Conservation (phyloP, 2,888 invertebrate genomes). For the Meganola albula region DNA sequence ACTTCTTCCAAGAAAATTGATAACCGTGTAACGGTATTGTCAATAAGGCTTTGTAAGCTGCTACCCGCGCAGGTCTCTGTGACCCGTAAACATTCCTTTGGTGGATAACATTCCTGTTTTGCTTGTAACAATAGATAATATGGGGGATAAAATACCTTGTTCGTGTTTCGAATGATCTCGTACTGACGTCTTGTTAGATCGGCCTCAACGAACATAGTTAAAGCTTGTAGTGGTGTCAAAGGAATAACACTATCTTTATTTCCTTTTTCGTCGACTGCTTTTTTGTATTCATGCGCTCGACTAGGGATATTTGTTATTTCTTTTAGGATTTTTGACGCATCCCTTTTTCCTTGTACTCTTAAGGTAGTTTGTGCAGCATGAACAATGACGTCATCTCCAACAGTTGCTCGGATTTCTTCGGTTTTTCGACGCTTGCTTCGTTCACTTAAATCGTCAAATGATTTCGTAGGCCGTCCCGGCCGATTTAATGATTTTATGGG, state of each 20-base stretch:
- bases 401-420: conserved; percentile 9
- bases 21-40: conserved; percentile 9
- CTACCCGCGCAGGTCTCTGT: conserved; percentile 14
- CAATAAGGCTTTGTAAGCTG: conserved; percentile 12
- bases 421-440: conserved; percentile 18
- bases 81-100: too few relatives aligned
- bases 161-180: too few relatives aligned
- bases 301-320: conserved; percentile 11
- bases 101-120: too few relatives aligned
- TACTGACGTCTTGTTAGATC: too few relatives aligned
- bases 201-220: too few relatives aligned
- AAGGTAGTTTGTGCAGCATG: conserved; percentile 12
- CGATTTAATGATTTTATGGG: neutral
- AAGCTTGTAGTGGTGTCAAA: too few relatives aligned
- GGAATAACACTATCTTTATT: too few relatives aligned
- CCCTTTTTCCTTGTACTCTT: conserved; percentile 8
- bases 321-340: conserved; percentile 13
- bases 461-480: conserved; percentile 6
- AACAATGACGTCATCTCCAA: conserved; percentile 4
- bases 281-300: neutral
- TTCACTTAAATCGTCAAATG: conserved; percentile 16
- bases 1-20: conserved; percentile 6
- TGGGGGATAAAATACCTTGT: too few relatives aligned
- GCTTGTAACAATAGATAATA: too few relatives aligned
- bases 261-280: conserved; percentile 1